Base-by-base conservation (phyloP, 2,797 vertebrate genomes). In the Threskiornis aethiopicus region DNA sequence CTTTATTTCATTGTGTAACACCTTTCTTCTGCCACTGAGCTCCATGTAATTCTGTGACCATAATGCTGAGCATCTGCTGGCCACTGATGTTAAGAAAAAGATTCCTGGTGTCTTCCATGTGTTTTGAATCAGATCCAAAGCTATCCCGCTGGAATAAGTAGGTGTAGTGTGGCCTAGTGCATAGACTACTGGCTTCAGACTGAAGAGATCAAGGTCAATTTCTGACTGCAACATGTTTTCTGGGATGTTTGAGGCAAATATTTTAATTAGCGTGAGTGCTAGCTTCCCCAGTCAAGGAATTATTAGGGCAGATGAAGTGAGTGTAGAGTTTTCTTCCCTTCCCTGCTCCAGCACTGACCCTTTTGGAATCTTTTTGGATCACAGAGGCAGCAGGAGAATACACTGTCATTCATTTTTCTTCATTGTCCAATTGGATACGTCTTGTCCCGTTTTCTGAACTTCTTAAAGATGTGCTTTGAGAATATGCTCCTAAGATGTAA, bases 71-170 rank as follows among this genome's bases (percentile, higher is more conserved):
- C 10, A 37, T 51, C 20, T 62, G 10, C 42, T 1, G 2, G 19
- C 7, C 6, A 19, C 11, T 65, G 21, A 19, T 10, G 16, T 42
- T 2, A 70, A 71, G 24, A 33, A 61, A 64, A 52, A 49, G 9
- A 42, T 6, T 89, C 12, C 18, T 39, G 4, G 31, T 51, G 0
- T 46, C 41, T 79, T 72, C 19, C 6, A 7, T 31, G 12, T 80
- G n/a, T 62, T 88, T 84, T 82, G 37, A 4, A 61, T 87, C 15
- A 31, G 18, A 41, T 75, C 7, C 18, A 55, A 67, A 86, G 51
- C 16, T 39, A 10, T 33, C 19, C 14, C 0, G 0, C 16, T 24
- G 20, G 26, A 47, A 3, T 78, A 78, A 84, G 4, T 6, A 39
- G 9, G 1, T 29, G 7, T 59, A 71, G 9, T 52, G 17, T 57